Percentiles rank a stretch among this genome's conserved stretches.
phyloP scores from a whole-genome alignment of 23 tunicate genomes.

The Corella eumyota region DNA sequence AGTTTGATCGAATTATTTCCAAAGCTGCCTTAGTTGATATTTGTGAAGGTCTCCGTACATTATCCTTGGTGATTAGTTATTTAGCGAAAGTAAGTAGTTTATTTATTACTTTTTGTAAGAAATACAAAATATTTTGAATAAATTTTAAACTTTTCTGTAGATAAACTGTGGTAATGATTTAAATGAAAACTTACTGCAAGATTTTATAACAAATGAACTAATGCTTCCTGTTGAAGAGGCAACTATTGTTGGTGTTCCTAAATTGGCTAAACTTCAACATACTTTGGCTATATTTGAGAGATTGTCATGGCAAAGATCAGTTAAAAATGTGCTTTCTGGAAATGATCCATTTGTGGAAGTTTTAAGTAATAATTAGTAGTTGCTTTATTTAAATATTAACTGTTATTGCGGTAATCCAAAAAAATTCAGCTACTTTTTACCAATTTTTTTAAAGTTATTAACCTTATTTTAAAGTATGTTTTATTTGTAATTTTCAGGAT shows the following conservation, averaged over 20 bases:
- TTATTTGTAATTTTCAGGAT: too few species aligned
- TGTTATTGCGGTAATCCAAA: too few species aligned
- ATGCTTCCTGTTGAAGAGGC: slow-evolving; percentile 16
- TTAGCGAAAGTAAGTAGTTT: slow-evolving; percentile 42
- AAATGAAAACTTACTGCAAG: background rate
- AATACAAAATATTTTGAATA: background rate
- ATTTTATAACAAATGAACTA: slow-evolving; percentile 25
- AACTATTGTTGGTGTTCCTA: slow-evolving; percentile 27
- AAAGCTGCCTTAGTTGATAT: slow-evolving; percentile 10
- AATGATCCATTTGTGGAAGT: slow-evolving; percentile 19
- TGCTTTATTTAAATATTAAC: background rate
- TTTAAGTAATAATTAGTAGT: background rate
- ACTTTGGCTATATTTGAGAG: slow-evolving; percentile 43
- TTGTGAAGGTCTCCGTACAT: slow-evolving; percentile 57
- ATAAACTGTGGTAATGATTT: background rate
- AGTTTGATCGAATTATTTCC: slow-evolving; percentile 10
- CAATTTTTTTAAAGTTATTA: too few species aligned
- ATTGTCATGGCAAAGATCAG: slow-evolving; percentile 37
- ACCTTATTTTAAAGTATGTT: too few species aligned
- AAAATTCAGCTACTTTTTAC: too few species aligned
- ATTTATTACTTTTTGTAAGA: too few species aligned
- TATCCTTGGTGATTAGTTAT: slow-evolving; percentile 37
- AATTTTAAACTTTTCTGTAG: background rate
- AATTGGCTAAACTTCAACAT: slow-evolving; percentile 27
- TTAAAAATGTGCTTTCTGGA: slow-evolving; percentile 7